These are phyloP conservation scores for Neodontobutis hainanensis DNA, from an alignment of 2,113 vertebrate species.

Conservation along the genomic window DNA sequence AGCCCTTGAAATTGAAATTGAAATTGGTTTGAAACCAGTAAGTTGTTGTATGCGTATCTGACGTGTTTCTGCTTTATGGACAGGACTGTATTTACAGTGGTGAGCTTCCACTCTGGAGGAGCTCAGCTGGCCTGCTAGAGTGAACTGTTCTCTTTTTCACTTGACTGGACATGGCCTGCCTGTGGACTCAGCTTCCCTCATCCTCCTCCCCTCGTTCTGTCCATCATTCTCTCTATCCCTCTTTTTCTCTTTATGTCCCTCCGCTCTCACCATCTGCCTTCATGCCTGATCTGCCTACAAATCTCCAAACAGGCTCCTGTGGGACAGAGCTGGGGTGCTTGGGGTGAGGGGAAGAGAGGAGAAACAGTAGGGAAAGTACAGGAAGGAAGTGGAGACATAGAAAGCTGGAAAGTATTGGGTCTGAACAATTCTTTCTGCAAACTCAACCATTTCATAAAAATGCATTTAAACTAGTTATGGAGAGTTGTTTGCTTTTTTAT, in stretches of 20 bases:
- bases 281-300: slow-evolving; percentile 61
- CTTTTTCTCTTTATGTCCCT: slow-evolving; percentile 39
- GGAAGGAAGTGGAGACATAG: slow-evolving; percentile 3
- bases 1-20: not conserved
- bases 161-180: slow-evolving; percentile 61
- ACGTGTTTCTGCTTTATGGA: not conserved
- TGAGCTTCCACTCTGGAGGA: slow-evolving; percentile 38
- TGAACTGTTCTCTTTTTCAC: slow-evolving; percentile 65
- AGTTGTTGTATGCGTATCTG: not conserved
- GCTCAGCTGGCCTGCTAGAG: slow-evolving; percentile 66
- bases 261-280: slow-evolving; percentile 67
- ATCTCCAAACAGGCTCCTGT: slow-evolving; percentile 55
- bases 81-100: slow-evolving; percentile 43
- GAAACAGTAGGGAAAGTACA: slow-evolving; percentile 27
- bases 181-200: slow-evolving; percentile 54
- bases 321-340: slow-evolving; percentile 40
- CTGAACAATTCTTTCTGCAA: no score
- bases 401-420: not conserved
- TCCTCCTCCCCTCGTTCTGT: slow-evolving; percentile 25
- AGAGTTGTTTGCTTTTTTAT: no score
- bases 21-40: not conserved
- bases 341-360: slow-evolving; percentile 19
- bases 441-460: no score
- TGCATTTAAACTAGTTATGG: no score
- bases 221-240: slow-evolving; percentile 26